Evolutionary conservation across 2,113 vertebrate genomes (phyloP), one percentile per base, ranked within the genome.

Genomic region (Hippopotamus amphibius): DNA sequence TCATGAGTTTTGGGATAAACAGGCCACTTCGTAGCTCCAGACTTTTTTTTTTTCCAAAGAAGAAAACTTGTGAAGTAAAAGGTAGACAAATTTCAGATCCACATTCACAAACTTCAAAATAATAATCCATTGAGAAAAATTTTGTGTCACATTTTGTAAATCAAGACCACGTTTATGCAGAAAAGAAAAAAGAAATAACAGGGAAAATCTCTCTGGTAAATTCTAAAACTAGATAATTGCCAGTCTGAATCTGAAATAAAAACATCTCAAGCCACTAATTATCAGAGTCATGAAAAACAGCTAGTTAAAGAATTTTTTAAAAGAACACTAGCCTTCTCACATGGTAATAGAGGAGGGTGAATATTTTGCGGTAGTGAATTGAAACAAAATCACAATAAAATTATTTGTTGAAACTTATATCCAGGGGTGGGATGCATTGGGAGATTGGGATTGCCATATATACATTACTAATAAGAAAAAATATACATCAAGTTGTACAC

Each of bases 1-100:
- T 97, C 96, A 95, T 95, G 98, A 96, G 92, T 98, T 98, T 98
- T 96, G 76, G 95, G 94, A 98, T 92, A 98, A 98, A 98, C 93
- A 96, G 95, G 61, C 82, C 95, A 97, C 87, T 97, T 98, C 97
- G 96, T 93, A 97, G 94, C 65, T 96, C n/a, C 57, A 90, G 90
- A 93, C 96, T 97, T 98, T 96, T 98, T 98, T 92, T 48, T 93
- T 98, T 90, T 50, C 93, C 55, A 93, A 90, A 97, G 69, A 66
- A 90, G 87, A 98, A 98, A 82, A 53, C 88, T 97, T 90, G 79
- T 59, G 0, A 97, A 97, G 87, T 96, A 90, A 97, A 97, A 88
- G 85, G 97, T 59, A 94, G 95, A 96, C 92, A 96, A 94, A 97
- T 95, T 98, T 95, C 90, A 96, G 83, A 97, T 95, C 69, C 84